Base-by-base conservation (phyloP, 1,140 invertebrate genomes). In the Babylonia areolata region DNA sequence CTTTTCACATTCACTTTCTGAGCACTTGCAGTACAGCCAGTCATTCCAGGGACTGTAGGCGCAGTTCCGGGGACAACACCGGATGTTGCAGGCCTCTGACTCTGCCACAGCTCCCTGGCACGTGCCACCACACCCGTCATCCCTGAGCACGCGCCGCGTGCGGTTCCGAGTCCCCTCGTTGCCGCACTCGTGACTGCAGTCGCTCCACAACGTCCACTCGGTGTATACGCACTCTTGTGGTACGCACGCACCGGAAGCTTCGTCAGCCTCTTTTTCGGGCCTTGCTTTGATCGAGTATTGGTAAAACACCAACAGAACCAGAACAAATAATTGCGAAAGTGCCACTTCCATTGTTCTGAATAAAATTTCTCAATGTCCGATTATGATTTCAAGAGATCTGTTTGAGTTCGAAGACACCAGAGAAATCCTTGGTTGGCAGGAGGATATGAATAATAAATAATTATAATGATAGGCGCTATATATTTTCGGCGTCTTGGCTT, bases 11-110 rank as follows among this genome's bases (percentile, higher is more conserved):
- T 42, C 40, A 23, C 42, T 39, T 12, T 79, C 77, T 17, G 58
- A 64, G 54, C 85, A 88, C 23, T 78, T 37, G 71, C 87, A 90
- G 33, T 81, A 46, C 12, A 23, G 40, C 90, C 90, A 90, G 0
- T n/a, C n/a, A 20, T 79, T 51, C 89, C 88, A 90, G 1, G 39
- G 35, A 23, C 69, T 82, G 40, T 84, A 87, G 39, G 40, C 77
- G 77, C 89, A 90, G 37, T 91, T 85, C 37, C 85, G 33, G 23
- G 90, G 86, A 83, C 90, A 91, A 33, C 89, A 88, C 37, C 86
- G 54, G 40, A 85, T 81, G 80, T 87, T 90, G 79, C 90, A 91
- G 9, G 78, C 64, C 33, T 81, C 80, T 5, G 79, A 81, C 80
- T 88, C 85, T 20, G 46, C 86, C 17, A 35, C 58, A 5, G 85